Evolutionary conservation across 1,140 invertebrate species (phyloP), one percentile per base, ranked within the genome.

Genomic region (Adelges cooleyi): DNA sequence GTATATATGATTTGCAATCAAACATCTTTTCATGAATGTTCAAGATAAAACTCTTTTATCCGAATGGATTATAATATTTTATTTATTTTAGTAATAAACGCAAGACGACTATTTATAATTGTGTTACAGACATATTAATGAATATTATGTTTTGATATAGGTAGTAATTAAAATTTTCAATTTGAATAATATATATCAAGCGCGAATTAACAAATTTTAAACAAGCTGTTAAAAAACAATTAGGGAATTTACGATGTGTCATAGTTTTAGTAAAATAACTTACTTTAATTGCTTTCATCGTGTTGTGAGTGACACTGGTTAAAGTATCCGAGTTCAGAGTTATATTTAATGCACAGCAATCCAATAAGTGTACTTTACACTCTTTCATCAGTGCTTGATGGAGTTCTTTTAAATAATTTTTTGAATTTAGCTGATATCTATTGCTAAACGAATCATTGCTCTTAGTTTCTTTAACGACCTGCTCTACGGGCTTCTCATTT

Each of bases 251-350:
- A n/a, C n/a, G n/a, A n/a, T n/a, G n/a, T n/a, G n/a, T n/a, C n/a
- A n/a, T n/a, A n/a, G n/a, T n/a, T n/a, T n/a, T n/a, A n/a, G n/a
- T n/a, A n/a, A n/a, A n/a, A n/a, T n/a, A n/a, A n/a, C n/a, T n/a
- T 46, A 59, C 54, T 40, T 59, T 27, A 27, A 59, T 46, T 18
- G 54, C 54, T 27, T 46, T 59, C 9, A 27, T 13, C 9, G 54
- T 42, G 1, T 17, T 36, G 11, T 1, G 13, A 6, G 54, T 44
- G n/a, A 59, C n/a, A 27, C 15, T 59, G 0, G 22, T 25, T 23
- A 59, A 18, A 1, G 40, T 6, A 11, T 59, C 54, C 3, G 13
- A 17, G 3, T 46, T 23, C 27, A 59, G 27, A 13, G 23, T 1
- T 18, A n/a, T n/a, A 8, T 46, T 59, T 3, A 44, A 27, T 6